Evolutionary conservation across 1,140 invertebrate genomes (phyloP), one percentile per base, ranked within the genome.

Genomic region (Philopotamus ludificatus): DNA sequence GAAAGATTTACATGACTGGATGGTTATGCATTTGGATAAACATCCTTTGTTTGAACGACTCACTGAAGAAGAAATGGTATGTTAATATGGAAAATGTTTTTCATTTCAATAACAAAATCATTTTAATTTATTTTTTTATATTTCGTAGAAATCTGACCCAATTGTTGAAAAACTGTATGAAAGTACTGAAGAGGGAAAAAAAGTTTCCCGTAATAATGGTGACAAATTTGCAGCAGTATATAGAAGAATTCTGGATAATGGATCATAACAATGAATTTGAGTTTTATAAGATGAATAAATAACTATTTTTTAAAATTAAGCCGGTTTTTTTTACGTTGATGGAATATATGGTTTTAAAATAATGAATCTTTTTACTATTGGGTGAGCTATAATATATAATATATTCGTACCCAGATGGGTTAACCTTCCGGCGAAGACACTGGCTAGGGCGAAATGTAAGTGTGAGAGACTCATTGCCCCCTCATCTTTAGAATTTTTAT

Each of bases 101-200:
- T 18, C 22, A 50, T 16, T 26, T 62, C 12, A 23, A 16, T 25
- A 39, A 63, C 44, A 20, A 21, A n/a, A n/a, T 49, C 39, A 23
- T 54, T 10, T 50, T 62, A 53, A 39, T 51, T 23, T 20, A 39
- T 41, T 20, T 12, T 9, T 62, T 50, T 62, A 55, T 69, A 72
- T 66, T 22, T 77, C 75, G 26, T 73, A 95, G 93, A 82, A 84
- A 70, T 70, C 73, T 7, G 97, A 99, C 84, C 86, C 87, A 23
- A 86, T 99, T 65, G 86, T 95, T 16, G 86, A 90, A 10, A 92
- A 96, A 76, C 80, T 99, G 1, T 94, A 87, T 76, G 89, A 92
- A 72, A 94, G 93, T 73, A 95, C 95, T 45, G 97, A 99, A 82
- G 97, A 99, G 83, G 97, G 96, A 0, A 89, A 98, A 79, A 99